A percentile compares a stretch with the other conserved stretches of the same genome.
Conservation (phyloP, 2,797 vertebrate genomes). For the Loriculus beryllinus region DNA sequence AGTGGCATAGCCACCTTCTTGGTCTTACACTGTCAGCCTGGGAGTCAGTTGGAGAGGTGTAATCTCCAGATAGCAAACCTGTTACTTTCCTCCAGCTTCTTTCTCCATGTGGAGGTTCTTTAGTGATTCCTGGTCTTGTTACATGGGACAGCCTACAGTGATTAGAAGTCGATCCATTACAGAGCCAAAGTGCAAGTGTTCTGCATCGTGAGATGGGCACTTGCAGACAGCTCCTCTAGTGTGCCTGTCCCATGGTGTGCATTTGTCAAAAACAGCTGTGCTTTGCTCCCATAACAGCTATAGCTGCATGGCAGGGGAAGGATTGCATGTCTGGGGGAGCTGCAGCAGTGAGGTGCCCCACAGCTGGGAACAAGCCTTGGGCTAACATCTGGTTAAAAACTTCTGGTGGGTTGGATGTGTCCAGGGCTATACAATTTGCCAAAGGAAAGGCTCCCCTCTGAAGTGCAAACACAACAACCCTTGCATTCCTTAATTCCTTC, state of each 20-base stretch:
- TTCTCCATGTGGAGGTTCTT: neutral
- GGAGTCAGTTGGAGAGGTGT: rapidly evolving
- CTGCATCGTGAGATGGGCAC: neutral
- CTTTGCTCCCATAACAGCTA: neutral
- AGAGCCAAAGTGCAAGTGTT: neutral
- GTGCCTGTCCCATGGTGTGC: rapidly evolving
- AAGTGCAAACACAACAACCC: neutral
- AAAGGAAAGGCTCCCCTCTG: neutral
- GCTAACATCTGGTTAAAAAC: neutral
- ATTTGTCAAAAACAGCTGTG: neutral
- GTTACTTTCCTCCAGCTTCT: neutral
- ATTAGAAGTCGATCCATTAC: neutral
- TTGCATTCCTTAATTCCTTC: conserved; percentile 13
- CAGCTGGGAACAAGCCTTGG: neutral
- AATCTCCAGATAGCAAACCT: neutral
- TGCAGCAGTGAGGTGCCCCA: neutral
- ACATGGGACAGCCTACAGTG: neutral
- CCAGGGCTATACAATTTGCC: neutral
- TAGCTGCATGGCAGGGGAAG: neutral
- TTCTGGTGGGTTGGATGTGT: neutral
- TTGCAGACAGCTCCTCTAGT: neutral
- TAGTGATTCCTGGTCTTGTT: neutral
- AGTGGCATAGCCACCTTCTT: neutral
- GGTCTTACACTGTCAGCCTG: neutral
- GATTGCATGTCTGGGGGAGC: neutral